A percentile compares a stretch with the other conserved stretches of the same genome.
These are phyloP conservation scores for Dryocosmus kuriphilus DNA, from an alignment of 2,888 invertebrate genomes.

Conservation along the genomic window DNA sequence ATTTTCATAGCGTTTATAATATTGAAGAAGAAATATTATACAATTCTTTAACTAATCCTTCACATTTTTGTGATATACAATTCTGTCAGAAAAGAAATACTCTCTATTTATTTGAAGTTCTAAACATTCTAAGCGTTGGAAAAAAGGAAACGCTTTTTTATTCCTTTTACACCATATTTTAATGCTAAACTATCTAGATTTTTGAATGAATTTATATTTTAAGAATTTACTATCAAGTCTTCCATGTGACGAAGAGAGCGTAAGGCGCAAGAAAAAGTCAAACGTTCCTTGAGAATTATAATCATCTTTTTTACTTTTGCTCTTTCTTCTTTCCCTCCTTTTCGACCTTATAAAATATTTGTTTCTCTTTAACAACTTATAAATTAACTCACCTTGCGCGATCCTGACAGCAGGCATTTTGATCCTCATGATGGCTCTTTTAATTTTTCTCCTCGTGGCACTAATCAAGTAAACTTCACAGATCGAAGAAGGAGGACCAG, in stretches of 20 bases:
- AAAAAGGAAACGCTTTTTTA: too few relatives aligned
- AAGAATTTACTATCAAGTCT: background rate
- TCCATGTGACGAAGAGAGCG: background rate
- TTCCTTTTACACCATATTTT: too few relatives aligned
- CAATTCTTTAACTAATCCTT: too few relatives aligned
- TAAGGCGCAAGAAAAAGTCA: background rate
- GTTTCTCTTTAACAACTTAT: background rate
- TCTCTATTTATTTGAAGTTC: too few relatives aligned
- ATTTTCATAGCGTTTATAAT: background rate
- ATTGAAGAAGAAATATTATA: background rate
- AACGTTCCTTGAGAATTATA: background rate
- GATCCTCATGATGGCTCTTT: slow-evolving; percentile 91
- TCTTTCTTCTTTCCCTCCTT: background rate
- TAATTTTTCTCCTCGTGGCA: slow-evolving; percentile 49
- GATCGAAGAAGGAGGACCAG: slow-evolving; percentile 53
- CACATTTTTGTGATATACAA: too few relatives aligned
- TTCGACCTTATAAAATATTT: background rate
- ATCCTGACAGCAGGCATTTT: slow-evolving; percentile 98
- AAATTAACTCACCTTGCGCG: slow-evolving; percentile 90
- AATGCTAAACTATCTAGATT: background rate
- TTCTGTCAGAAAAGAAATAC: too few relatives aligned
- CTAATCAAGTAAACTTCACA: slow-evolving; percentile 41
- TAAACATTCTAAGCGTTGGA: too few relatives aligned
- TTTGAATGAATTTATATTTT: background rate
- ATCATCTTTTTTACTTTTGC: background rate